Base-by-base conservation (phyloP, 2,888 invertebrate genomes). In the Nomada ferruginata region DNA sequence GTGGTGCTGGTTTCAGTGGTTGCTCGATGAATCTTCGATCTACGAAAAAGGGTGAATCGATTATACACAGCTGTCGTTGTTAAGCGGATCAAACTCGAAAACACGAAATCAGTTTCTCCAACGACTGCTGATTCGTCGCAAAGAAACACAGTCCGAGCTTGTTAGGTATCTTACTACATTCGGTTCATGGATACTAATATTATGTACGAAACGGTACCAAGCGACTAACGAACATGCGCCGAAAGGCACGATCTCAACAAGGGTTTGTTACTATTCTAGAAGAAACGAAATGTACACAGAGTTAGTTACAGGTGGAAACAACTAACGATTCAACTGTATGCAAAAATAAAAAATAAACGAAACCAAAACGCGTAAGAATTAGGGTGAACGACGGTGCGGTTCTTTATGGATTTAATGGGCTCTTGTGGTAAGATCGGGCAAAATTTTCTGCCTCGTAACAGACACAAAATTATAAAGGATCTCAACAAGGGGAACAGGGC, bases 11-110 rank as follows among this genome's bases (percentile, higher is more conserved):
- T 92, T 97, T 96, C 87, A 97, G 94, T 2, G 97, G 97, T 88
- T 97, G 96, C 94, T 98, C 98, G 88, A 98, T 97, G 93, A 97
- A 98, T 92, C 97, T 96, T 74, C 98, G 96, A 94, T 98, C 98
- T 95, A 59, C 11, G 52, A 29, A 53, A 29, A 18, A 47, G 50
- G 20, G 26, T 11, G 23, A 5, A 36, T 42, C n/a, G 2, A 20
- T n/a, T 7, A 36, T 36, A 36, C 36, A 36, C 36, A 47, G 15
- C 47, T 47, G 15, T 11, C n/a, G 4, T 23, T 20, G 11, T 20
- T 15, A 15, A 20, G 15, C 9, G 13, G 26, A 29, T 59, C 50
- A 2, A 47, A 47, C 2, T 42, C 2, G 36, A 60, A 60, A 60
- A 60, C 60, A 72, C 52, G 57, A 57, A 13, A 20, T 36, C 5